Evolutionary conservation across 2,113 vertebrate genomes (phyloP), one percentile per base, ranked within the genome.

Genomic region (Indri indri): DNA sequence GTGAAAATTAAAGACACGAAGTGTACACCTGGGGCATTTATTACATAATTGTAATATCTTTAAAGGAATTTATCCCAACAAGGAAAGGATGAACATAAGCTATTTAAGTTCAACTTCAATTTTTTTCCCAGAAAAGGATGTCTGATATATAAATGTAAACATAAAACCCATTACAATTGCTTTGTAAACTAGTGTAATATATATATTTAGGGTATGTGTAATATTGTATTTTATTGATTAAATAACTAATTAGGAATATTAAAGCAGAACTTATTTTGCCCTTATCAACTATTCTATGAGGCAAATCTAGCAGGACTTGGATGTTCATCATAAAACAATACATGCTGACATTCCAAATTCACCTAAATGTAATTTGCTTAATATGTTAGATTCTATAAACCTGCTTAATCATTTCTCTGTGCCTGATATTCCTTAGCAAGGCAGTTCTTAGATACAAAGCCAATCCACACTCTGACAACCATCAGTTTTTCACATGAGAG

Each of bases 181-280:
- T 91, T 77, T 59, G 34, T 89, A 80, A 76, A 47, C 8, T 74
- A 57, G 20, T 81, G 23, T 81, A 74, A 57, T 84, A 84, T 18
- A 68, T 71, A 80, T 47, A 88, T 14, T 40, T 83, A 87, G 70
- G 54, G 73, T 77, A 61, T 42, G 27, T 25, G 93, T 93, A 80
- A 45, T 96, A 34, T 71, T 89, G 10, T 11, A 80, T 71, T 93
- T 85, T 88, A 91, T 73, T 92, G 71, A 65, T 74, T 93, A 47
- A 13, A 63, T 63, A 91, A 86, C 27, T 42, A 88, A 83, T 65
- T 80, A 68, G 30, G 83, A 83, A 61, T 42, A 93, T 70, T 96
- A 70, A 89, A 65, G 32, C 13, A 9, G 23, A 93, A 95, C 37
- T 90, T 88, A 65, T 71, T 92, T 97, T 93, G 11, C 54, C 50